Evolutionary conservation across 2,113 vertebrate species (phyloP), one percentile per base, ranked within the genome.

Genomic region (Panurus biarmicus): DNA sequence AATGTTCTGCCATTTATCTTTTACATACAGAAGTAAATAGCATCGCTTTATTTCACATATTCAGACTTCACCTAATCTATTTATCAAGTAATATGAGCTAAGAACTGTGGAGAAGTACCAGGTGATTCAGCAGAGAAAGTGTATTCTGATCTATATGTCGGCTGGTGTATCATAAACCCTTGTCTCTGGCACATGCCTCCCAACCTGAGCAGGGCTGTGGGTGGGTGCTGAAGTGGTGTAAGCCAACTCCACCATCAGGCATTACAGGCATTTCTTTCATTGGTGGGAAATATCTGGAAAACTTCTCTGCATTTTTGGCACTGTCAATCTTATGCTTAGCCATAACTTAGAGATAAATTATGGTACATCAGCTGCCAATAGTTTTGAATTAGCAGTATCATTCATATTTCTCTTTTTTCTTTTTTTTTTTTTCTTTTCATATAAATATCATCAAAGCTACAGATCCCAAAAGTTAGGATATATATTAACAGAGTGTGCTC

Each of bases 261-360:
- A 95, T 97, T 96, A 92, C 91, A 96, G 87, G 94, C 96, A 96
- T 98, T 98, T 98, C 96, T 97, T 92, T 98, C 96, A 96, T 80
- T 96, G 96, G 94, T 96, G 95, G 96, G 96, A 97, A 98, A 97
- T 98, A 96, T 96, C 97, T 98, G 92, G 94, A 96, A 97, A 98
- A 98, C 97, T 90, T 97, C 84, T 89, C 84, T 95, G 85, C 87
- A 92, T 89, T 97, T 94, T 96, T 98, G 96, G 87, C 97, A 96
- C 87, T 65, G 60, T 94, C 94, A 95, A 94, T 95, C 80, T 96
- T 87, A 91, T 36, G 74, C 92, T 93, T 64, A 65, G 77, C 83
- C 94, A 58, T 89, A 95, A 93, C n/a, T 79, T 92, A 84, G 82
- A 95, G 83, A 65, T 76, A 95, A 96, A 90, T 80, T 71, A 75